phyloP scores from a whole-genome alignment of 2,797 vertebrate species.

The Coregonus suidteri region DNA sequence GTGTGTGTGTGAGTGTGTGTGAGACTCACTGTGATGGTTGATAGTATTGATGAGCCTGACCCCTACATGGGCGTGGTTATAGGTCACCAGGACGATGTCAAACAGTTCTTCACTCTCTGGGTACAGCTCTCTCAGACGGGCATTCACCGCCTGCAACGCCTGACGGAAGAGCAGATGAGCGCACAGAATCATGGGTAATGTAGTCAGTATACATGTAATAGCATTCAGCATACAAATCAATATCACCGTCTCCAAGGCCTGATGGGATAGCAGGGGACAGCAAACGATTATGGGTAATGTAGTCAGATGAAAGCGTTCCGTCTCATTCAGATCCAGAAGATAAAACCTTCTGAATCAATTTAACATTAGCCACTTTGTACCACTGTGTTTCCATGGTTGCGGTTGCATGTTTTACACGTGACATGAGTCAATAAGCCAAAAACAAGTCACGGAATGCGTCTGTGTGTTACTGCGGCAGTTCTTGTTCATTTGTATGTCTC shows the following conservation, averaged over 20 bases:
- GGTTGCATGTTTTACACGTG: neutral
- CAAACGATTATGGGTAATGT: neutral
- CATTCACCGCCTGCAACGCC: constrained; percentile 92
- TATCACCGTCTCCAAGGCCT: constrained; percentile 83
- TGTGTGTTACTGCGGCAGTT: too few species aligned
- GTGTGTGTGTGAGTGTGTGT: neutral
- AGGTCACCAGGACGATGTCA: constrained; percentile 94
- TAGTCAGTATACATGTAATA: constrained; percentile 2
- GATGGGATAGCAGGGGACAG: constrained; percentile 16
- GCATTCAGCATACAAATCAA: constrained; percentile 69
- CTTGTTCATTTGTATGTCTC: too few species aligned
- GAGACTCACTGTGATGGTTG: constrained; percentile 91
- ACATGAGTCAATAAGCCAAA: too few species aligned
- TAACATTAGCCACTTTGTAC: neutral
- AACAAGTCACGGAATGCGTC: too few species aligned
- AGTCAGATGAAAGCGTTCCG: neutral
- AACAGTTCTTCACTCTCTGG: constrained; percentile 94
- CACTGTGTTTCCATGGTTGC: neutral
- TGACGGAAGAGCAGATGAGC: constrained; percentile 50
- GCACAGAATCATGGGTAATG: neutral
- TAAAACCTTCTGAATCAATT: neutral
- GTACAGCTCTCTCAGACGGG: constrained; percentile 84
- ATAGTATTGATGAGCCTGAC: constrained; percentile 98
- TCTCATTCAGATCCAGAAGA: neutral
- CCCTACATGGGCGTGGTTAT: constrained; percentile 96